A percentile compares a stretch with the other conserved stretches of the same genome.
phyloP scores from a whole-genome alignment of 2,888 invertebrate species.

The Cistogaster globosa region DNA sequence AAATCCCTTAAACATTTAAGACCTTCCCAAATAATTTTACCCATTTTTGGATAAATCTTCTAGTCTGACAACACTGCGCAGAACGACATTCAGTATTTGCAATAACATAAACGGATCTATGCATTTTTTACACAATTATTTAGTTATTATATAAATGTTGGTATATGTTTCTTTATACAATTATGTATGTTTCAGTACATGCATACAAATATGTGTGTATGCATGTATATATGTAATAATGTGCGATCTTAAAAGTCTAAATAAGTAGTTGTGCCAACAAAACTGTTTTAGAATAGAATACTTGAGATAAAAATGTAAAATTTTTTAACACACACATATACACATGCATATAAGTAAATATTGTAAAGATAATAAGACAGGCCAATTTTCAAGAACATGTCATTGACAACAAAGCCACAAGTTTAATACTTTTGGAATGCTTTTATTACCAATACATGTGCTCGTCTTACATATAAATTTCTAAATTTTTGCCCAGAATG shows the following conservation, averaged over 20 bases:
- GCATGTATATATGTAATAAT: neutral
- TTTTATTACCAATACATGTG: neutral
- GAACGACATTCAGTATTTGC: no score
- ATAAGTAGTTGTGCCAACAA: neutral
- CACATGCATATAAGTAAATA: conserved; percentile 27
- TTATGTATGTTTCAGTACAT: no score
- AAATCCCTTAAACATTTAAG: no score
- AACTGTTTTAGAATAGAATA: conserved; percentile 28
- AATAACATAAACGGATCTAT: no score
- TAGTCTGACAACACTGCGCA: no score
- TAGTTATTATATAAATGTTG: no score
- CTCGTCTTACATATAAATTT: no score
- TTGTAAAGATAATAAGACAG: conserved; percentile 64
- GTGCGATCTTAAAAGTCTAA: neutral
- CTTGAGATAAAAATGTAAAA: conserved; percentile 51
- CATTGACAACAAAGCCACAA: conserved; percentile 63
- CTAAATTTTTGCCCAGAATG: neutral
- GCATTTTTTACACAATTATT: no score
- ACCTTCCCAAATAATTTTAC: no score
- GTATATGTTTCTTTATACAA: no score
- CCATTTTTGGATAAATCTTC: no score
- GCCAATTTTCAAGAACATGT: conserved; percentile 67
- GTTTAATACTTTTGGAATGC: conserved; percentile 35
- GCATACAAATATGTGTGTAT: no score
- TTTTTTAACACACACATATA: conserved; percentile 1